These are phyloP conservation scores for Scolanthus callimorphus DNA, from an alignment of 92 coral and sea anemone species.

Conservation along the genomic window DNA sequence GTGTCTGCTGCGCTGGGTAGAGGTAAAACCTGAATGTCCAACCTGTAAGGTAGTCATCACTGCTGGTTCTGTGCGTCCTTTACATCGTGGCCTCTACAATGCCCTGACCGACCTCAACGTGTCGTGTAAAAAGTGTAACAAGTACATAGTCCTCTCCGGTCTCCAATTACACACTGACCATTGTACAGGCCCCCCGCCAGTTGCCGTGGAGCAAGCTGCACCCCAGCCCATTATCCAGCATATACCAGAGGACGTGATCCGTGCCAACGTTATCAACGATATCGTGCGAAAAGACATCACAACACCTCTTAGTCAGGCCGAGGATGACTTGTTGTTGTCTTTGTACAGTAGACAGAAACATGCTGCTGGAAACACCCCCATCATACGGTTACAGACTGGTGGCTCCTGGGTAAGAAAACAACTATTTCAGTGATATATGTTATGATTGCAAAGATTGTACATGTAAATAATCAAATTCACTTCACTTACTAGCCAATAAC, in stretches of 20 bases:
- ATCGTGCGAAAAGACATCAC: not conserved
- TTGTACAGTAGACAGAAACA: not conserved
- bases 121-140: not conserved
- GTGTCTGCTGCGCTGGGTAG: not conserved
- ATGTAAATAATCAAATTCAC: not conserved
- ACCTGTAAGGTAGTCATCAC: not conserved
- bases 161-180: not conserved
- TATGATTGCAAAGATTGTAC: not conserved
- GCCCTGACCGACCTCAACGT: not conserved
- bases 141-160: not conserved
- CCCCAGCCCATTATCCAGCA: too few relatives aligned
- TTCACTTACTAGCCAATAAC: not conserved
- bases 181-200: not conserved
- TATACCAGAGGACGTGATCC: not conserved
- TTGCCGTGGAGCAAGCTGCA: not conserved
- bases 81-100: not conserved
- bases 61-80: not conserved
- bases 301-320: not conserved
- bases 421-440: too few relatives aligned
- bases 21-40: not conserved
- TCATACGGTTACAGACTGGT: not conserved
- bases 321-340: not conserved
- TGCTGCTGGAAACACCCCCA: not conserved
- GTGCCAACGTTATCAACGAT: not conserved
- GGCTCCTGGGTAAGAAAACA: not conserved